Conservation (phyloP, 1,140 invertebrate genomes). For the fruit fly (Drosophila melanogaster) region Release_6_plus_ISO1_MT NT_033777.3:23909001-23909500, state of each 20-base stretch:
- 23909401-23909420: neutral
- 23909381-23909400: too few species aligned
- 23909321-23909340: neutral
- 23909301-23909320: neutral
- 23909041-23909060: constrained; percentile 50
- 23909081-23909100: constrained; percentile 44
- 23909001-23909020: constrained; percentile 13
- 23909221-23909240: constrained; percentile 46
- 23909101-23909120: constrained; percentile 34
- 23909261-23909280: constrained; percentile 26
- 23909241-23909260: constrained; percentile 47
- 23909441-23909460: too few species aligned
- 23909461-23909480: too few species aligned
- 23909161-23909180: neutral
- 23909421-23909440: neutral
- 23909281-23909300: constrained; percentile 8
- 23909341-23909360: neutral
- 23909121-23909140: neutral
- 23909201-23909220: constrained; percentile 23
- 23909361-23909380: neutral
- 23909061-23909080: constrained; percentile 26
- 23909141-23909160: neutral
- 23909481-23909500: too few species aligned
- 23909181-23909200: neutral
- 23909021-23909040: constrained; percentile 43